Evolutionary conservation across 1,140 invertebrate genomes (phyloP), one percentile per base, ranked within the genome.

Genomic region (Sinonovacula constricta): DNA sequence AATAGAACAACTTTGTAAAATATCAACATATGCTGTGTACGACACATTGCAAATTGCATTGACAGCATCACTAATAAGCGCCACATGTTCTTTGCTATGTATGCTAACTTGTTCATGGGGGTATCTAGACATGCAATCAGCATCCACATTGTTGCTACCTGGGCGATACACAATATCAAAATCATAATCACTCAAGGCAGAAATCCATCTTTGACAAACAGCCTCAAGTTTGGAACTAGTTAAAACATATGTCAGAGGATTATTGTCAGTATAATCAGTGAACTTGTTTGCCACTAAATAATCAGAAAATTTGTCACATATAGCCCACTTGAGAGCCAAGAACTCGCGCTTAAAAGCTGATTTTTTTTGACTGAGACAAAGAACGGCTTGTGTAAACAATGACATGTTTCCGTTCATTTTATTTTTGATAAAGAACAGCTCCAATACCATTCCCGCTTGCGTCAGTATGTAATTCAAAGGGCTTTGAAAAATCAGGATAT

Each of bases 81-180:
- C 26, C 1, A 49, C 33, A 2, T 28, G 18, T 3, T 69, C 51
- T 22, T 30, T 45, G 49, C 33, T 51, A 30, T 3, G 12, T n/a
- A 31, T 30, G 3, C 4, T 49, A 4, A n/a, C 14, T 24, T 22
- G 14, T 12, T 69, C 26, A 22, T 56, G 28, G n/a, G 51, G 66
- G 24, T 69, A 69, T 36, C 45, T 39, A 3, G 24, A 69, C 53
- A 69, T 53, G 1, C 14, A 30, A 56, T 69, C 66, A 54, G 66
- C 66, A 54, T 69, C 66, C 10, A 33, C 5, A 28, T 69, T 69
- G 12, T 56, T 69, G 12, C 3, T 4, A 3, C 66, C 66, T 3
- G 66, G 66, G 53, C 51, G 3, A 33, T 69, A 69, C 2, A 69
- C 18, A 5, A 69, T 69, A 45, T 69, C 53, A 69, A 69, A 69